Evolutionary conservation across 1,140 invertebrate species (phyloP), one percentile per base, ranked within the genome.

Genomic region (Linepithema humile): DNA sequence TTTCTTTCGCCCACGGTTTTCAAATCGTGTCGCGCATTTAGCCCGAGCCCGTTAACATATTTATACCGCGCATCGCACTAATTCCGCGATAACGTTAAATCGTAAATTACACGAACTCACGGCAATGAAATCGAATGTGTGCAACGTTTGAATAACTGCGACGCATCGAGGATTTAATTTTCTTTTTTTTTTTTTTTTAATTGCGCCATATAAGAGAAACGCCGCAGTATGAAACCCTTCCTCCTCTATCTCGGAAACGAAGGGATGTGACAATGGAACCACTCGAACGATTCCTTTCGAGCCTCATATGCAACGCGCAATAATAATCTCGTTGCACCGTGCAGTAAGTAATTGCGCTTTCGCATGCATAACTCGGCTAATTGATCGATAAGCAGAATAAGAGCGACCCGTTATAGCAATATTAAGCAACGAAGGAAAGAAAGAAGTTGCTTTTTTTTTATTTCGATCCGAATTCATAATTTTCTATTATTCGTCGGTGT

Each of bases 291-390:
- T 84, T 86, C 57, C 85, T 82, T 62, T 29, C 55, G 40, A 45
- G 69, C 29, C 67, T 32, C 73, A 3, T 35, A 70, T 45, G 62
- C 60, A 29, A n/a, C 55, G 69, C 78, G 29, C 85, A 77, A 87
- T 85, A 82, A 85, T 82, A 83, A 64, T 88, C 75, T 50, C 83
- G 83, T 40, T 88, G 87, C 87, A 88, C 87, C 86, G 74, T 75
- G 85, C 55, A n/a, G n/a, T n/a, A n/a, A 9, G 65, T 88, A 89
- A 88, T 89, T 89, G 87, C 87, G 87, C 87, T 88, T 89, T 88
- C 85, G 87, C 87, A 83, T 84, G 87, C 84, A 73, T 70, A 82
- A 59, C 20, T 55, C 26, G 43, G 67, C 75, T 89, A 89, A 89
- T 89, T 89, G 87, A 89, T 88, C 87, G 64, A 88, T 88, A 78